Evolutionary conservation across 64 coral and sea anemone species (phyloP).

Genomic region (Pocillopora damicornis): DNA sequence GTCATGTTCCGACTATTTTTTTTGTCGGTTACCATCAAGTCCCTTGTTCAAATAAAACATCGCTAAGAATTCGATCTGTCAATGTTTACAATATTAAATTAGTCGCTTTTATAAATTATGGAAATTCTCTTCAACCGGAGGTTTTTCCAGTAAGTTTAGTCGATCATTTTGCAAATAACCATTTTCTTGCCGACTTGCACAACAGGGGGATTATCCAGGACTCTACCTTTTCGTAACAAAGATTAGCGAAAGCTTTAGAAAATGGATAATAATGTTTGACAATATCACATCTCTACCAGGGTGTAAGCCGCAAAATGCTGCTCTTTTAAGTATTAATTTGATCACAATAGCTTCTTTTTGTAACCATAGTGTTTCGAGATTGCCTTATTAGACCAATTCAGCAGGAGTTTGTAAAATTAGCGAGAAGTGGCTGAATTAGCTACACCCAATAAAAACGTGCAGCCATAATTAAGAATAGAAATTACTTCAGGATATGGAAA

Average conservation of each 20-base stretch:
- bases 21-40: conserved; percentile 18
- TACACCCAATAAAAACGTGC: not conserved
- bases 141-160: not conserved
- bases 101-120: conserved; percentile 45
- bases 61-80: conserved; percentile 29
- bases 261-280: not conserved
- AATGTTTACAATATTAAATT: conserved; percentile 31
- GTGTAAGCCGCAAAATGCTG: not conserved
- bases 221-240: not conserved
- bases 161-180: not conserved
- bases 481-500: conserved; percentile 18
- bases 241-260: not conserved
- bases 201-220: conserved; percentile 7
- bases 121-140: conserved; percentile 23
- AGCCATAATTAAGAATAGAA: conserved; percentile 1
- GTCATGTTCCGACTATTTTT: not conserved
- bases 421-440: conserved; percentile 15
- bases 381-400: conserved; percentile 16
- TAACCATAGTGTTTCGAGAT: conserved; percentile 25
- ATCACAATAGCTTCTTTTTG: not conserved
- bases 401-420: conserved; percentile 22
- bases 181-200: not conserved
- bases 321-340: conserved; percentile 26
- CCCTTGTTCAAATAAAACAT: conserved; percentile 23
- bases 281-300: conserved; percentile 4